Evolutionary conservation across 2,113 vertebrate species (phyloP).

Genomic region (Lasiurus borealis): DNA sequence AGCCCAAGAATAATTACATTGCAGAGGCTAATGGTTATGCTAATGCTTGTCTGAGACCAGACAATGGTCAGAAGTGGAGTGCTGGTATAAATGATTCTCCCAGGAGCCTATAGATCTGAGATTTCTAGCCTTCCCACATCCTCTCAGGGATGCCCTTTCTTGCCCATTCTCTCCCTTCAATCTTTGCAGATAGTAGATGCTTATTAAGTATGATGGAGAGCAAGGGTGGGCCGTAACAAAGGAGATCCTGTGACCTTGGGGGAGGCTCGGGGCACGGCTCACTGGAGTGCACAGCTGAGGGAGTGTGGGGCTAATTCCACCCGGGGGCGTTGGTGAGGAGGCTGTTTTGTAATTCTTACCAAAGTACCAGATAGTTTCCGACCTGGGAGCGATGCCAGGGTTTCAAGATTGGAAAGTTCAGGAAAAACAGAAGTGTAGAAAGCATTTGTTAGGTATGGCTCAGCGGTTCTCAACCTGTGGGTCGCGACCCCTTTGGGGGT

Average conservation of each 20-base stretch:
- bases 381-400: neutral
- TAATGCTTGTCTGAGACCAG: constrained; percentile 64
- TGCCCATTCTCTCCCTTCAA: neutral
- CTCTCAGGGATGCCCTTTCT: neutral
- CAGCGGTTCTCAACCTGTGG: no score
- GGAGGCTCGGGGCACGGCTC: neutral
- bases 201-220: constrained; percentile 2
- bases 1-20: constrained; percentile 59
- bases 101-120: neutral
- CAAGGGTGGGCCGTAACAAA: neutral
- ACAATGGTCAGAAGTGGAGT: constrained; percentile 44
- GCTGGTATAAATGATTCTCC: constrained; percentile 16
- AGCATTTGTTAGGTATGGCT: neutral
- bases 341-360: neutral
- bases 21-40: constrained; percentile 43
- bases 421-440: neutral
- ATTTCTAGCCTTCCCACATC: neutral
- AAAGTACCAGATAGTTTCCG: neutral
- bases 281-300: neutral
- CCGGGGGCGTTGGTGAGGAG: no score
- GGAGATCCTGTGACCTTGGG: neutral
- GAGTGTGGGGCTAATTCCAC: neutral
- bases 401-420: constrained; percentile 26
- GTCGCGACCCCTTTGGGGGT: no score
- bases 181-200: neutral